These are phyloP conservation scores for Sesamia nonagrioides DNA, from an alignment of 1,140 invertebrate genomes.

Conservation along the genomic window DNA sequence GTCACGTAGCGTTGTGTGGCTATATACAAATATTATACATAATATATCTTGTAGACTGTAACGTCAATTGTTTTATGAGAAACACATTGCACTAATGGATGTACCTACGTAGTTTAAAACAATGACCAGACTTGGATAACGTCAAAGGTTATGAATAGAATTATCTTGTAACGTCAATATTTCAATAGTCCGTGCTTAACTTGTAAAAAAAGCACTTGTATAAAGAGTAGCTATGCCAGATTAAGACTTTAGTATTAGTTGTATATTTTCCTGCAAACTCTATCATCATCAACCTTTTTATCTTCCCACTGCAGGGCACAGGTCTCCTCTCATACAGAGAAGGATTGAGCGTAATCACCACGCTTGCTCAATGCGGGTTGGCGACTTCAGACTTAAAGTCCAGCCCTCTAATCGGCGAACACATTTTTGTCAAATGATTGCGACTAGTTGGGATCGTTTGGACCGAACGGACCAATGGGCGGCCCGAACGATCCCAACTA, in stretches of 20 bases:
- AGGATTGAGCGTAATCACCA: too few species aligned
- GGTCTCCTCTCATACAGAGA: too few species aligned
- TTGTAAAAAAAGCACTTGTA: neutral
- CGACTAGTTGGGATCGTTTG: too few species aligned
- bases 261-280: neutral
- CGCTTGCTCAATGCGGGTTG: too few species aligned
- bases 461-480: too few species aligned
- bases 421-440: too few species aligned
- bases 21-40: neutral
- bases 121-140: slow-evolving; percentile 22
- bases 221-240: too few species aligned
- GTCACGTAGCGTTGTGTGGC: slow-evolving; percentile 1
- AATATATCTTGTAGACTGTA: slow-evolving; percentile 11
- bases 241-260: neutral
- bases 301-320: too few species aligned
- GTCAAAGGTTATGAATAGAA: slow-evolving; percentile 40
- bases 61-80: slow-evolving; percentile 40
- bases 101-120: slow-evolving; percentile 36
- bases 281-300: too few species aligned
- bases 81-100: slow-evolving; percentile 34
- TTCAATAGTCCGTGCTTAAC: neutral
- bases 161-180: slow-evolving; percentile 24
- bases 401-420: too few species aligned
- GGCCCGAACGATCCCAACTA: too few species aligned
- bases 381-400: too few species aligned